These are phyloP conservation scores for Olivierus martensii DNA, from an alignment of 1,140 invertebrate species.

Conservation along the genomic window DNA sequence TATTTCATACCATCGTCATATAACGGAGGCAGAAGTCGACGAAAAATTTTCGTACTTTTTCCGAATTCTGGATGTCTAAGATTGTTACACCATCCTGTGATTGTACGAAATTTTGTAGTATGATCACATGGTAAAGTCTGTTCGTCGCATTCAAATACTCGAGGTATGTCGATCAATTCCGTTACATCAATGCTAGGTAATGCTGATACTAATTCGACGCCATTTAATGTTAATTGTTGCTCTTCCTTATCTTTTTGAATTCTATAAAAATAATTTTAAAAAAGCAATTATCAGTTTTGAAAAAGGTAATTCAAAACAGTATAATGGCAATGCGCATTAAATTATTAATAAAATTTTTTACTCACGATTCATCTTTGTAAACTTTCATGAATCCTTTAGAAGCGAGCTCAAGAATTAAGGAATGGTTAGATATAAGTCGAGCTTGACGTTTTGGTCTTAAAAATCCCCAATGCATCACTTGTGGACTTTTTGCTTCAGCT, in stretches of 20 bases:
- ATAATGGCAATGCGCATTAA: neutral
- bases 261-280: neutral
- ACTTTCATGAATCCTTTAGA: constrained; percentile 6
- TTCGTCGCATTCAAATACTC: neutral
- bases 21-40: constrained; percentile 62
- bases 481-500: constrained; percentile 49
- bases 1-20: constrained; percentile 62
- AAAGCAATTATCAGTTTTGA: neutral
- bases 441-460: constrained; percentile 73
- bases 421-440: constrained; percentile 64
- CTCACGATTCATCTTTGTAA: neutral
- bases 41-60: constrained; percentile 61
- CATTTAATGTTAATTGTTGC: neutral
- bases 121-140: constrained; percentile 53
- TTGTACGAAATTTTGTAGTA: constrained; percentile 53
- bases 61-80: constrained; percentile 71
- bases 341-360: neutral
- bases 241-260: neutral
- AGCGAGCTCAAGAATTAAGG: constrained; percentile 71
- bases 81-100: constrained; percentile 85
- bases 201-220: constrained; percentile 28
- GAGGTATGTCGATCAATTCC: constrained; percentile 31
- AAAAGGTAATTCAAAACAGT: neutral
- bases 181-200: constrained; percentile 33
- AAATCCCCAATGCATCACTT: constrained; percentile 48